phyloP scores from a whole-genome alignment of 2,888 invertebrate genomes.

The Lumbricus terrestris region DNA sequence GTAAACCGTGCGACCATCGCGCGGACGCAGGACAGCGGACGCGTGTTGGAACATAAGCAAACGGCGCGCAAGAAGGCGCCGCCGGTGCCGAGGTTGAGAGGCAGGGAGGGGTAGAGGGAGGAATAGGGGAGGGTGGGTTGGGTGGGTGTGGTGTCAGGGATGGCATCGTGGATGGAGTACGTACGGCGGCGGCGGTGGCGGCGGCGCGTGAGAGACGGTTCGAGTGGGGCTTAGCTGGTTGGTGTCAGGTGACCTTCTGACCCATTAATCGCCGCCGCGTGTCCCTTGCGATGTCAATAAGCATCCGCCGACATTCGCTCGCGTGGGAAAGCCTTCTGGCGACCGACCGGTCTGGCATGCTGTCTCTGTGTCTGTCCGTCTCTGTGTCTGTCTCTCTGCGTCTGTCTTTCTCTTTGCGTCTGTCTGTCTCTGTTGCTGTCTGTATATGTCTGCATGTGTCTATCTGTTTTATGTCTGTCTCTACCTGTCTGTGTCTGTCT shows the following conservation, averaged over 20 bases:
- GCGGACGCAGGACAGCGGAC: not conserved
- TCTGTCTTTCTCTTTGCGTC: not conserved
- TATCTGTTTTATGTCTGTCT: no score
- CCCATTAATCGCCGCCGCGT: not conserved
- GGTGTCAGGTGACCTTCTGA: not conserved
- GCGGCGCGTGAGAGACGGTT: slow-evolving; percentile 11
- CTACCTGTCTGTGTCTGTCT: not conserved
- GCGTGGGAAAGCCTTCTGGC: slow-evolving; percentile 4
- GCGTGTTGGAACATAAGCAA: not conserved
- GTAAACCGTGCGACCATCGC: not conserved
- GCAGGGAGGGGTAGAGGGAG: not conserved
- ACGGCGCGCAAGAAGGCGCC: not conserved
- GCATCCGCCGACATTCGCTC: not conserved
- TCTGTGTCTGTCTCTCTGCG: not conserved
- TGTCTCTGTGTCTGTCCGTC: not conserved
- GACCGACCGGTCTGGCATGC: not conserved
- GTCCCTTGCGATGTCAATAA: not conserved
- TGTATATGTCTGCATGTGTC: not conserved
- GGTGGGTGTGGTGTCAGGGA: not conserved
- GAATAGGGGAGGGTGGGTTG: not conserved
- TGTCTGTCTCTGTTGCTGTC: not conserved
- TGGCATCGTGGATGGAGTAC: slow-evolving; percentile 13
- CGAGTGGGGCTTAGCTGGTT: not conserved
- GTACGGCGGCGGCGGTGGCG: no score
- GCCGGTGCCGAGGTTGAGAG: slow-evolving; percentile 4